These are phyloP conservation scores for Serranus cabrilla DNA, from an alignment of 2,797 vertebrate species.

Conservation along the genomic window DNA sequence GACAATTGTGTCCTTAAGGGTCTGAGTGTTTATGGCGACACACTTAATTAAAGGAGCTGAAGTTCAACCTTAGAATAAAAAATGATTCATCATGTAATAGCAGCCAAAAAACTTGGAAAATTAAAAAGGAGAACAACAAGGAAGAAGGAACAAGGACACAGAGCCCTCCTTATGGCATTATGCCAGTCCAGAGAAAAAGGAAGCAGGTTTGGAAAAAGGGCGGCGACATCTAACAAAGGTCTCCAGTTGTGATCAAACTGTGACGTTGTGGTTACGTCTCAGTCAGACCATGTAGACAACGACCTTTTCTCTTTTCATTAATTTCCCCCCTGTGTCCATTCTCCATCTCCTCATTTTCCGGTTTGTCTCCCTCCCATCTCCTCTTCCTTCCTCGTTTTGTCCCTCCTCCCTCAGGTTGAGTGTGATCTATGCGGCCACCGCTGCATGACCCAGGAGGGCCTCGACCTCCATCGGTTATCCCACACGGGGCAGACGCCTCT, in stretches of 20 bases:
- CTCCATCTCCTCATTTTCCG: neutral
- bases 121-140: neutral
- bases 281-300: slow-evolving; percentile 21
- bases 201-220: neutral
- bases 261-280: slow-evolving; percentile 23
- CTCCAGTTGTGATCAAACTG: slow-evolving; percentile 5
- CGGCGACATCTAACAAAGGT: slow-evolving; percentile 30
- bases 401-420: slow-evolving; percentile 76
- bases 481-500: slow-evolving; percentile 89
- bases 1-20: no score
- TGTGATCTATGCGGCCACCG: slow-evolving; percentile 89
- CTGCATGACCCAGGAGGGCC: slow-evolving; percentile 88
- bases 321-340: slow-evolving; percentile 1
- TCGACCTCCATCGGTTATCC: slow-evolving; percentile 88
- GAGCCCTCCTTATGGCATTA: neutral
- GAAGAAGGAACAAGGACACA: neutral
- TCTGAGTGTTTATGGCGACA: no score
- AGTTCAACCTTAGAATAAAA: no score
- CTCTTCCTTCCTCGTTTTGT: neutral
- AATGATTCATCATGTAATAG: no score
- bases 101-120: no score
- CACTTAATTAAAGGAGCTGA: no score
- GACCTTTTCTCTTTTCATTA: slow-evolving; percentile 47
- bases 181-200: neutral
- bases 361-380: neutral